Evolutionary conservation across 2,888 invertebrate genomes (phyloP).

Genomic region (Habroteleia sp.): DNA sequence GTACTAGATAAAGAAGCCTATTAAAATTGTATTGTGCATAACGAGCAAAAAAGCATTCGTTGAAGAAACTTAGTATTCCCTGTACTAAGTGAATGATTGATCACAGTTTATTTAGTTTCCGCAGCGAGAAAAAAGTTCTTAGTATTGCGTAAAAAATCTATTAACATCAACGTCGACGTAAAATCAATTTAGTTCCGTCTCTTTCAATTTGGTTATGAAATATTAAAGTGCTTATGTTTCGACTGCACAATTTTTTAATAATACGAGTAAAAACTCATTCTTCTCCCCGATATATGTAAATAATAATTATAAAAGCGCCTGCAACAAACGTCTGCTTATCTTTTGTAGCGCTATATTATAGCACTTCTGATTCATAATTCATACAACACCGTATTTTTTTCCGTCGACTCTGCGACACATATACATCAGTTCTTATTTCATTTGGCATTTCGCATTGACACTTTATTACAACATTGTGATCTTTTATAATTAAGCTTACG

Average conservation of each 20-base stretch:
- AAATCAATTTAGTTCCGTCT: constrained; percentile 6
- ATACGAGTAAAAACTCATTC: too few species aligned
- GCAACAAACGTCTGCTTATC: constrained; percentile 35
- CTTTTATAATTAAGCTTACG: constrained; percentile 36
- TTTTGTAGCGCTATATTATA: constrained; percentile 31
- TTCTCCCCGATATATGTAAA: constrained; percentile 13
- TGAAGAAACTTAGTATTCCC: constrained; percentile 21
- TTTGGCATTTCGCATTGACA: constrained; percentile 31
- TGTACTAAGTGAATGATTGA: constrained; percentile 26
- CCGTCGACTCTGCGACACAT: constrained; percentile 1
- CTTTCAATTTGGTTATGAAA: constrained; percentile 11
- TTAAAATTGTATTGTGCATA: constrained; percentile 33
- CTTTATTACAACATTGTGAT: constrained; percentile 53
- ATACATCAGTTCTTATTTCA: constrained; percentile 21
- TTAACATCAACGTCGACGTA: constrained; percentile 18
- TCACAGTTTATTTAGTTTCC: constrained; percentile 22
- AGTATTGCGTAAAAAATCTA: constrained; percentile 34
- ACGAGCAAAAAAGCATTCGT: constrained; percentile 31
- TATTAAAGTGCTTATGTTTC: too few species aligned
- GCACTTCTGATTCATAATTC: constrained; percentile 41
- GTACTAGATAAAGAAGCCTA: constrained; percentile 6
- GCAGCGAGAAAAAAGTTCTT: neutral
- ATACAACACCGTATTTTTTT: constrained; percentile 20
- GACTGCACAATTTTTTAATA: too few species aligned
- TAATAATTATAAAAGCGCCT: constrained; percentile 26